These are phyloP conservation scores for Cremastobaeus sp. DNA, from an alignment of 2,888 invertebrate genomes.

Conservation along the genomic window DNA sequence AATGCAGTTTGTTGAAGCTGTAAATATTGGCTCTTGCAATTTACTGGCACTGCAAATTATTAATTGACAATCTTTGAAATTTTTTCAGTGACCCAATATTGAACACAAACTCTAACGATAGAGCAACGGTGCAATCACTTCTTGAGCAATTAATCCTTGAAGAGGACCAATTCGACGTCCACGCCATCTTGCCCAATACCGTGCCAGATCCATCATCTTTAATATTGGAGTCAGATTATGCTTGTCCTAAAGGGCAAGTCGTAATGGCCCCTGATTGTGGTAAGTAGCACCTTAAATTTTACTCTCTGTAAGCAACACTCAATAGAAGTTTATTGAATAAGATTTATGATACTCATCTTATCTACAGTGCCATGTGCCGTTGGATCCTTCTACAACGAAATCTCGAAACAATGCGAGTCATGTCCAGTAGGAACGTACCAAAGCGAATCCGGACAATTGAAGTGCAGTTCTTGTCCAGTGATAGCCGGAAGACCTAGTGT, in stretches of 20 bases:
- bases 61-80: background rate
- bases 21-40: conserved; percentile 34
- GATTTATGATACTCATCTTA: no score
- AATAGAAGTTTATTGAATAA: no score
- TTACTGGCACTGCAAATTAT: no score
- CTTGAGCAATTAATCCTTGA: conserved; percentile 94
- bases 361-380: conserved; percentile 91
- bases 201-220: conserved; percentile 95
- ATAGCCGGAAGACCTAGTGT: conserved; percentile 94
- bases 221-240: conserved; percentile 91
- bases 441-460: conserved; percentile 92
- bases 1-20: conserved; percentile 25
- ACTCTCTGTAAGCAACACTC: no score
- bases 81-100: conserved; percentile 90
- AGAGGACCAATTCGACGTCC: conserved; percentile 95
- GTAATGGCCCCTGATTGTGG: conserved; percentile 96
- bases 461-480: conserved; percentile 92
- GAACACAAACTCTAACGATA: conserved; percentile 91
- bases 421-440: conserved; percentile 95
- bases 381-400: conserved; percentile 90
- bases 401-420: conserved; percentile 87
- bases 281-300: no score
- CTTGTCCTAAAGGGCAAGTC: conserved; percentile 95
- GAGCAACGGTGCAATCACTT: conserved; percentile 89
- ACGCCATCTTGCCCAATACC: conserved; percentile 95